Evolutionary conservation across 2,888 invertebrate species (phyloP), one percentile per base, ranked within the genome.

Genomic region (Hemistola chrysoprasaria): DNA sequence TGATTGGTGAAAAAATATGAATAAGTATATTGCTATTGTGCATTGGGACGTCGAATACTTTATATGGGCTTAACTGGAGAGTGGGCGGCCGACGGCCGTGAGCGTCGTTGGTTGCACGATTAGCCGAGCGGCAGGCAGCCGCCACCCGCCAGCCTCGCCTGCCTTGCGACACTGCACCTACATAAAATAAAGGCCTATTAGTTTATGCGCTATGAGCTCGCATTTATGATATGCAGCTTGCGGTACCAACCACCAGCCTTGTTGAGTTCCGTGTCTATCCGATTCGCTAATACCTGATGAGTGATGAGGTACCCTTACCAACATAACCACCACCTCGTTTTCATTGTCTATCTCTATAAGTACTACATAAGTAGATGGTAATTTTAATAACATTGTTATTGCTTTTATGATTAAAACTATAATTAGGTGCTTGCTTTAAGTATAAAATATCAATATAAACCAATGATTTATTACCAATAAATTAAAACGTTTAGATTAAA

Each of bases 11-110:
- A 80, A 84, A 83, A 84, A 80, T 81, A 82, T 82, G 72, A 78
- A 79, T 83, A 83, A 78, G n/a, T n/a, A n/a, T n/a, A n/a, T n/a
- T n/a, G n/a, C n/a, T 71, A 67, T 71, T 73, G 68, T 78, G 73
- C 65, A 76, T 67, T 73, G 71, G 72, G 74, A 66, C 65, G 59
- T 64, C 68, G 71, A 74, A 77, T 73, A 74, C 86, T 85, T 64
- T 81, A 86, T 85, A 86, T 83, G 87, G 87, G 67, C 68, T 84
- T 85, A 82, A 85, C 71, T 62, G 60, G 71, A 75, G 80, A 83
- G 87, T 88, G 85, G 87, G 87, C 73, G 86, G 87, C 69, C 68
- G 86, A 59, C 78, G 86, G 74, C 86, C 87, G 70, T 86, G 86
- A 87, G 81, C 76, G 65, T 71, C 58, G 65, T 46, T 51, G 68